Percentiles rank a stretch among this genome's conserved stretches.
Conservation (phyloP, 1,140 invertebrate genomes). For the Acyrthosiphon pisum region DNA sequence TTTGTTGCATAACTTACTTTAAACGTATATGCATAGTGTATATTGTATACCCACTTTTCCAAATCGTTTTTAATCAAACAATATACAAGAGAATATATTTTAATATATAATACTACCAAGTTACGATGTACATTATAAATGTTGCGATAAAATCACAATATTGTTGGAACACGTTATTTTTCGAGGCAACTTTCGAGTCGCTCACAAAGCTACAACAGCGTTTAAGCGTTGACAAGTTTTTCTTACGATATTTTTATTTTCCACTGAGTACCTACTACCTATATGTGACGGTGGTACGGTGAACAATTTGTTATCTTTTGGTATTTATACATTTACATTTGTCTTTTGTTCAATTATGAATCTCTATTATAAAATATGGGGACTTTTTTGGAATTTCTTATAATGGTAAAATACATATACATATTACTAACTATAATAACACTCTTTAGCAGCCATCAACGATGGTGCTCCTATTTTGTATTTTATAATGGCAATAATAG, state of each 20-base stretch:
- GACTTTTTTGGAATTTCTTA: neutral
- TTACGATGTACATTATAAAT: neutral
- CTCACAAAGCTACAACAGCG: too few species aligned
- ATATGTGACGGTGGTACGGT: too few species aligned
- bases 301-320: neutral
- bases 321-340: neutral
- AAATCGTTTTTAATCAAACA: neutral
- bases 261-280: neutral
- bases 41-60: neutral
- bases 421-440: neutral
- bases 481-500: constrained; percentile 24
- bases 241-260: neutral
- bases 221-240: neutral
- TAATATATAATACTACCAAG: neutral
- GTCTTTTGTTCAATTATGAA: neutral
- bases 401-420: neutral
- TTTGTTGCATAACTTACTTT: neutral
- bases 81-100: neutral
- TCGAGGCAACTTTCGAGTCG: too few species aligned
- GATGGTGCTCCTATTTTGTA: neutral
- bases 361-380: neutral
- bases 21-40: neutral
- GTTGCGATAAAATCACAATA: neutral
- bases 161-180: neutral
- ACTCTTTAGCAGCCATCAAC: neutral